Conservation (phyloP, 37 sponge, comb jelly and placozoan genomes). For the Haliclona indistincta region DNA sequence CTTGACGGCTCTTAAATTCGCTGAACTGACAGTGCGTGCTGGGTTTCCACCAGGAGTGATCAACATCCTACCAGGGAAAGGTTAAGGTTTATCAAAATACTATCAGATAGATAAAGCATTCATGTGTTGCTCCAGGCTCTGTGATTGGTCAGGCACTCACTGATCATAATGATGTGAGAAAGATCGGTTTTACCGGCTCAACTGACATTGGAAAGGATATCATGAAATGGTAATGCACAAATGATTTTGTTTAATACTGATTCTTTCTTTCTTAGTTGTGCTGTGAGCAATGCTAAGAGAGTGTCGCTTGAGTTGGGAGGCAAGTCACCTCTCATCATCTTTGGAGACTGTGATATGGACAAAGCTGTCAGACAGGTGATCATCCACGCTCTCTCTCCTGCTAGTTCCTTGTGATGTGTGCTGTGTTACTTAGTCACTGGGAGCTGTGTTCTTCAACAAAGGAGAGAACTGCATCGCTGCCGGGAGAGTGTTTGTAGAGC, state of each 20-base stretch:
- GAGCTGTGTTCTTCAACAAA: constrained; percentile 91
- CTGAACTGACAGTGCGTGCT: constrained; percentile 83
- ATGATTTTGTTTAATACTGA: no score
- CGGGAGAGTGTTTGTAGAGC: constrained; percentile 92
- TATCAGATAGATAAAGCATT: neutral
- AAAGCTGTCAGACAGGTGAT: constrained; percentile 87
- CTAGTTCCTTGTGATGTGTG: neutral
- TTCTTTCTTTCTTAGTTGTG: constrained; percentile 34
- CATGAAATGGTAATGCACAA: constrained; percentile 72
- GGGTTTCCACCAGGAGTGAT: constrained; percentile 91
- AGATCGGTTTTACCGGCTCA: constrained; percentile 96
- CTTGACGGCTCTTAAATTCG: constrained; percentile 92
- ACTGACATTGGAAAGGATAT: constrained; percentile 88
- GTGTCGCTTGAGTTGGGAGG: constrained; percentile 94
- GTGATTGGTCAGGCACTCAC: constrained; percentile 78
- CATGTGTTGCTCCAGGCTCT: constrained; percentile 41
- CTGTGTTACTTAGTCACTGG: constrained; percentile 1
- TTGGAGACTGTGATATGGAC: constrained; percentile 87
- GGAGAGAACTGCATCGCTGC: constrained; percentile 98
- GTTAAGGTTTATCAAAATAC: constrained; percentile 7
- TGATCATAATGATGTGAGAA: constrained; percentile 84
- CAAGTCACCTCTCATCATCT: constrained; percentile 94
- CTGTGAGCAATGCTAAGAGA: constrained; percentile 88
- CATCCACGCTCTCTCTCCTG: neutral
- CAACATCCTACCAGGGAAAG: constrained; percentile 88